Base-by-base conservation (phyloP, 2,113 vertebrate species). In the Brachyistius frenatus region DNA sequence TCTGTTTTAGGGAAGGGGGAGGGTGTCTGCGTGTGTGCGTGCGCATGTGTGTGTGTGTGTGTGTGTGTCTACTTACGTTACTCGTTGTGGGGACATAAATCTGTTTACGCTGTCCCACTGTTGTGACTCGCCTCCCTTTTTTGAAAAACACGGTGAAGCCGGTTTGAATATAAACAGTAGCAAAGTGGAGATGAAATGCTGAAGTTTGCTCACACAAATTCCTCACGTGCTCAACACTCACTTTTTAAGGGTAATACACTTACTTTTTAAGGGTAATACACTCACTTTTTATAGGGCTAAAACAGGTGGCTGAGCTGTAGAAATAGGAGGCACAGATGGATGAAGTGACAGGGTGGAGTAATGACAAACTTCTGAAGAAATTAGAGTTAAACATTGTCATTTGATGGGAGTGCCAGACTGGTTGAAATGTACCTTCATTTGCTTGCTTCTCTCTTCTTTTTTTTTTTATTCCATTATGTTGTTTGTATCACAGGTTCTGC, bases 351-450 rank as follows among this genome's bases (percentile, higher is more conserved):
- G 78, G 82, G 86, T 79, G 80, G 85, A 72, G 86, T 89, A 89
- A 91, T 84, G 83, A 88, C 82, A 79, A 90, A 89, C 73, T 64
- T 81, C 65, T 65, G 66, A 65, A 56, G 65, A 62, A 80, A 88
- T 84, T 78, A 69, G 78, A 78, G 73, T 87, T 81, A 91, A 92
- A 90, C 80, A 85, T 88, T 86, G 71, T 89, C 68, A 91, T 91
- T 92, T 91, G 37, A 85, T 73, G 72, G 87, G 80, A 84, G 85
- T 87, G 85, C 81, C 88, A 67, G 60, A 60, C 69, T 78, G 30
- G 35, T 65, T 81, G 32, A 62, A 85, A 78, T 81, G 16, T 50
- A 67, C 55, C 55, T 89, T 78, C 35, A 78, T 81, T 86, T 84
- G 10, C 36, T 30, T 58, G 16, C 61, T 70, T 56, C 16, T 72